Conservation (phyloP, 2,797 vertebrate species). For the Australoheros facetus region DNA sequence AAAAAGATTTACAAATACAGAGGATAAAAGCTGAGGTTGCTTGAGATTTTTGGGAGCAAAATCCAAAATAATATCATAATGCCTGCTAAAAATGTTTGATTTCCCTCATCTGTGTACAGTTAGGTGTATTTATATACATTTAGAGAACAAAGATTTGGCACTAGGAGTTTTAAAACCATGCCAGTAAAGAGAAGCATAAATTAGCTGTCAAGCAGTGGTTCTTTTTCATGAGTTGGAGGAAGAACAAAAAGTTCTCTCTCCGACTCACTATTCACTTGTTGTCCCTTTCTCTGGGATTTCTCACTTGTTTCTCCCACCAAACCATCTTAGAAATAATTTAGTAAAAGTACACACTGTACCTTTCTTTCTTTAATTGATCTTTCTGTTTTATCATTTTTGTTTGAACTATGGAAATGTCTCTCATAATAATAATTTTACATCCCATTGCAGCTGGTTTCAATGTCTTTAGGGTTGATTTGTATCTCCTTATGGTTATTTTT, state of each 20-base stretch:
- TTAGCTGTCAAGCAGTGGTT: too few species aligned
- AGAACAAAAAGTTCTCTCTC: too few species aligned
- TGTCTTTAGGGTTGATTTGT: rapidly evolving
- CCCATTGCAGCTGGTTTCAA: background rate
- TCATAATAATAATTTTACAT: background rate
- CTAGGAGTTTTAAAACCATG: background rate
- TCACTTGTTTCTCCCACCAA: too few species aligned
- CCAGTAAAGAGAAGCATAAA: too few species aligned
- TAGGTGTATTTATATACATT: background rate
- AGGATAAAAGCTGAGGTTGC: background rate
- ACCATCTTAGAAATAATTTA: too few species aligned
- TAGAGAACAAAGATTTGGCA: background rate
- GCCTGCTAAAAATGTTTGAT: rapidly evolving
- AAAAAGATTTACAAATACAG: background rate
- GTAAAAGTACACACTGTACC: too few species aligned
- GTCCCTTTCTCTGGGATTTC: too few species aligned
- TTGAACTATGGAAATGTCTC: too few species aligned
- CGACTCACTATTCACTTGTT: too few species aligned
- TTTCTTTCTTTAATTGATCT: too few species aligned
- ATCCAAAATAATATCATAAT: background rate
- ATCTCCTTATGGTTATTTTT: background rate
- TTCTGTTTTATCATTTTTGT: too few species aligned
- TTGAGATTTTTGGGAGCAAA: background rate
- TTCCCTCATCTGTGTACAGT: background rate
- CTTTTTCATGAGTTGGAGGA: too few species aligned